These are phyloP conservation scores for Orcinus orca DNA, from an alignment of 2,113 vertebrate genomes.

Conservation along the genomic window DNA sequence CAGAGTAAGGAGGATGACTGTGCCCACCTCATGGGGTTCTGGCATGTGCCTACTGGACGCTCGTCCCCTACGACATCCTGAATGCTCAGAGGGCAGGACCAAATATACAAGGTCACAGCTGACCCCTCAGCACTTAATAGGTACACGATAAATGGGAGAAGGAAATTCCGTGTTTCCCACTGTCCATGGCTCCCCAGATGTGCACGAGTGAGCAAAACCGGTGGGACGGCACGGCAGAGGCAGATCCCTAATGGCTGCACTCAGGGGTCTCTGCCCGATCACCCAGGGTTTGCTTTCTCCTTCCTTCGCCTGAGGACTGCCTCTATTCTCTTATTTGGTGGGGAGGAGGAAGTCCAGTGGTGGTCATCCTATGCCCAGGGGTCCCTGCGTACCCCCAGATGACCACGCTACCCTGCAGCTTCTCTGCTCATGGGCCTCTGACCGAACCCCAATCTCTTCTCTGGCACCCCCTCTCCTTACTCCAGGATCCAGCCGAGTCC, in stretches of 20 bases:
- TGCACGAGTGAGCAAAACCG: neutral
- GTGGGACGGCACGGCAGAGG: neutral
- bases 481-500: neutral
- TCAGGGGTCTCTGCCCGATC: neutral
- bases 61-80: neutral
- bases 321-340: neutral
- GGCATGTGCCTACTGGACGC: neutral
- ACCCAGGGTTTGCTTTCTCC: neutral
- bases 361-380: neutral
- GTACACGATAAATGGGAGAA: neutral
- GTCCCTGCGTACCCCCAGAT: neutral
- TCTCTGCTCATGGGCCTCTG: neutral
- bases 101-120: neutral
- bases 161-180: neutral
- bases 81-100: neutral
- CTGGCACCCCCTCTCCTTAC: neutral
- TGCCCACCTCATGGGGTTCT: neutral
- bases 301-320: neutral
- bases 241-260: neutral
- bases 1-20: neutral
- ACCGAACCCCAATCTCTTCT: neutral
- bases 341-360: neutral
- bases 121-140: neutral
- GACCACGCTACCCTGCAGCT: neutral
- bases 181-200: neutral